These are phyloP conservation scores for Chloropsis hardwickii DNA, from an alignment of 2,113 vertebrate species.

Conservation along the genomic window DNA sequence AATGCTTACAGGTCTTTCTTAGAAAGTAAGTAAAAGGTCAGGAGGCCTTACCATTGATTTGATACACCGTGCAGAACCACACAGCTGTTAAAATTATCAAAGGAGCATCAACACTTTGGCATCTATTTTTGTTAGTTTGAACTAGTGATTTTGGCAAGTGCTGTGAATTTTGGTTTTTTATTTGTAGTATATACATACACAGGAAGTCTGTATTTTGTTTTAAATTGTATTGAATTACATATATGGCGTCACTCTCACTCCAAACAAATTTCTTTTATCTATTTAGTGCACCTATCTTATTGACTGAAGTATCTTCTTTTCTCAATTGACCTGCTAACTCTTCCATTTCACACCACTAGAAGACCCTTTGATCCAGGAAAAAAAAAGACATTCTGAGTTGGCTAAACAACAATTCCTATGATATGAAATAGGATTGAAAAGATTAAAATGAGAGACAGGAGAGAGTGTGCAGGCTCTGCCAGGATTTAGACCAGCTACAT, in stretches of 20 bases:
- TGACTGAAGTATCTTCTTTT: not conserved
- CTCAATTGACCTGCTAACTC: not conserved
- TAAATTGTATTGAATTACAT: not conserved
- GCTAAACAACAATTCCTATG: not conserved
- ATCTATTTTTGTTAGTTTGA: not conserved
- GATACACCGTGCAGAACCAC: not conserved
- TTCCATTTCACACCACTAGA: not conserved
- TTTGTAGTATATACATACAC: not conserved
- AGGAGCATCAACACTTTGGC: not conserved
- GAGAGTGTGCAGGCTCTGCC: not conserved
- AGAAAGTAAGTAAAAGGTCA: not conserved
- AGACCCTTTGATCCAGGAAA: not conserved
- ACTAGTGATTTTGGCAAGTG: not conserved
- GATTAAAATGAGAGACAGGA: not conserved
- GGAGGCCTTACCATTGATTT: not conserved
- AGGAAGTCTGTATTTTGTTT: not conserved
- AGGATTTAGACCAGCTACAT: not conserved
- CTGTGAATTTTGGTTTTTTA: not conserved
- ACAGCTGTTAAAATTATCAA: not conserved
- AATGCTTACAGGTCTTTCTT: not conserved
- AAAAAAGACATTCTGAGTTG: not conserved
- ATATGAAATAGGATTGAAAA: not conserved
- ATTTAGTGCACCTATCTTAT: not conserved
- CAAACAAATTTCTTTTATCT: not conserved
- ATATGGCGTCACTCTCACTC: not conserved